Conservation (phyloP, 2,113 vertebrate species). For the Coryphaenoides rupestris region DNA sequence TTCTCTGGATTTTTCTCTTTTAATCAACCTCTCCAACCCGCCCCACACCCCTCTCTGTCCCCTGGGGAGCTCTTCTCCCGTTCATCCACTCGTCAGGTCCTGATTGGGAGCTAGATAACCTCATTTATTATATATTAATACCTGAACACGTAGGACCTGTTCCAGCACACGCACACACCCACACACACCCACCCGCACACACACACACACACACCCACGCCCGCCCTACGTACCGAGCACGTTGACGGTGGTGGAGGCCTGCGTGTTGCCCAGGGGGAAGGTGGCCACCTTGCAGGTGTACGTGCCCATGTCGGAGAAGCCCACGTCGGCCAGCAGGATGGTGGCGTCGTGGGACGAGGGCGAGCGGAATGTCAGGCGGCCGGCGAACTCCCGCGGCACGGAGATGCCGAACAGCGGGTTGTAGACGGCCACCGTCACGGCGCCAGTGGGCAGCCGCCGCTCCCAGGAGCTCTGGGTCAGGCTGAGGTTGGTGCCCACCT, state of each 20-base stretch:
- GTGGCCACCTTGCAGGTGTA: constrained; percentile 95
- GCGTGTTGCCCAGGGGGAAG: constrained; percentile 91
- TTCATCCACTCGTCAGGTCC: too few species aligned
- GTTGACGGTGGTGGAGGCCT: constrained; percentile 84
- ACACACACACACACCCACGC: constrained; percentile 72
- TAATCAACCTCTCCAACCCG: too few species aligned
- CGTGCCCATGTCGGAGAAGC: constrained; percentile 87
- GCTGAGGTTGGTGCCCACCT: constrained; percentile 82
- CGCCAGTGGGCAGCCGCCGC: constrained; percentile 79
- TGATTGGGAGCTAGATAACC: too few species aligned
- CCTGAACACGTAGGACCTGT: background rate
- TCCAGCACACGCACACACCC: constrained; percentile 1
- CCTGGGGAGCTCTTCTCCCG: too few species aligned
- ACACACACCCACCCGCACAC: background rate
- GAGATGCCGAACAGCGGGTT: constrained; percentile 89
- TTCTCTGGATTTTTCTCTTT: too few species aligned
- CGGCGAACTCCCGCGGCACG: constrained; percentile 81
- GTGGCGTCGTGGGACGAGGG: constrained; percentile 88
- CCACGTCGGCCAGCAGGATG: constrained; percentile 86
- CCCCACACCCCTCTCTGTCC: too few species aligned
- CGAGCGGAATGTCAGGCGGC: constrained; percentile 86
- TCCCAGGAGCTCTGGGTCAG: constrained; percentile 96
- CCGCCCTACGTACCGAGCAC: too few species aligned
- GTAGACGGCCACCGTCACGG: constrained; percentile 92
- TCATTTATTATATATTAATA: too few species aligned